Evolutionary conservation across 1,140 invertebrate genomes (phyloP), one percentile per base, ranked within the genome.

Genomic region (Macrosteles quadrilineatus): DNA sequence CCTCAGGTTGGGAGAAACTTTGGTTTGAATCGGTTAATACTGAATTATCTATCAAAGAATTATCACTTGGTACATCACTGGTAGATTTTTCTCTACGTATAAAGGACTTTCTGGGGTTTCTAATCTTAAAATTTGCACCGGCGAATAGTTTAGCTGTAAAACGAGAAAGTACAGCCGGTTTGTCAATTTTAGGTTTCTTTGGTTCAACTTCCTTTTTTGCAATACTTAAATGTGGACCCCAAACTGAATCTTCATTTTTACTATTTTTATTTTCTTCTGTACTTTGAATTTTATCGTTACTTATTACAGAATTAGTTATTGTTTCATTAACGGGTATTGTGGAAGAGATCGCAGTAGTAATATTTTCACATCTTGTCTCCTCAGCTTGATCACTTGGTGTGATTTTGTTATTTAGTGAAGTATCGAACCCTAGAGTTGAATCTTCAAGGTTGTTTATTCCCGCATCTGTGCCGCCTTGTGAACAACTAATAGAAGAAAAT

Each of bases 81-180:
- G 32, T 36, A 36, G 68, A 74, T 63, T 32, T 62, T 67, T 68
- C 65, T 57, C 50, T 67, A 14, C 72, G 64, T 19, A 53, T 45
- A 31, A 68, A 30, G 11, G 73, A 72, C 71, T 93, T 93, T 76
- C 90, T 84, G 14, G 90, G 90, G 82, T 93, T 92, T 70, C 90
- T 81, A 76, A 91, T 88, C 25, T 84, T 83, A 79, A 92, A 88
- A 76, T 81, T 87, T 67, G 86, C 83, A 47, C 84, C 85, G 43
- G 86, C 83, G 80, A 92, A 92, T 65, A 91, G 81, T 77, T 92
- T 91, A 75, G 90, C 85, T 1, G 87, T 85, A n/a, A 88, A 80
- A 70, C 83, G 79, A 68, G 81, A 82, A 0, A 82, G 81, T 2
- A 79, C 71, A 0, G 78, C 77, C 69, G 73, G 83, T 78, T 79